Conservation (phyloP, 2,888 invertebrate genomes). For the Crematogaster levior region DNA sequence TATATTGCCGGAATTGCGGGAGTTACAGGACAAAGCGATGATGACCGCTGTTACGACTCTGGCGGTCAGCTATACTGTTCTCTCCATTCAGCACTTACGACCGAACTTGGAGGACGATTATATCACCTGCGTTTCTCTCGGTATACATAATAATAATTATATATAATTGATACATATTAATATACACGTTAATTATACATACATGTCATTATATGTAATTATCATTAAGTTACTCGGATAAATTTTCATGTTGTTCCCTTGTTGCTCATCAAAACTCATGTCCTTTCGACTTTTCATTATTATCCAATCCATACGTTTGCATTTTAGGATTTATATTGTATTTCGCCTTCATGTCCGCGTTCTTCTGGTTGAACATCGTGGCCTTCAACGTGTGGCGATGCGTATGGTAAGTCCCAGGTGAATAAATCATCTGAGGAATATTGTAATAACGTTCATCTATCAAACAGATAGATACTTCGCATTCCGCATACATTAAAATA, state of each 20-base stretch:
- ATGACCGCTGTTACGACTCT: constrained; percentile 88
- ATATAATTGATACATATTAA: not conserved
- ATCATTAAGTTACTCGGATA: no score
- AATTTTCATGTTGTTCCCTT: not conserved
- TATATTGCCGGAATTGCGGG: constrained; percentile 88
- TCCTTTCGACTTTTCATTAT: not conserved
- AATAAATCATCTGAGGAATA: not conserved
- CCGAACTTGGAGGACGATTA: constrained; percentile 65
- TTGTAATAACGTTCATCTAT: not conserved
- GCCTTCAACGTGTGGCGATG: constrained; percentile 90
- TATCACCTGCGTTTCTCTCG: constrained; percentile 87
- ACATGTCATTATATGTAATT: not conserved
- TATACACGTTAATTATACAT: constrained; percentile 17
- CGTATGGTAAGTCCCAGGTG: constrained; percentile 87
- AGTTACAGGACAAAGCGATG: constrained; percentile 89
- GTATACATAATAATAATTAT: constrained; percentile 81
- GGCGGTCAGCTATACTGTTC: constrained; percentile 87
- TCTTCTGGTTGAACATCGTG: constrained; percentile 91
- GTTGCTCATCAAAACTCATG: not conserved
- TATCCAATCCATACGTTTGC: not conserved
- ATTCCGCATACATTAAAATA: not conserved
- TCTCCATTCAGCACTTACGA: constrained; percentile 87
- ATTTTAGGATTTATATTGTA: constrained; percentile 87
- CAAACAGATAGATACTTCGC: not conserved
- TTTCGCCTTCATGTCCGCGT: constrained; percentile 89